These are phyloP conservation scores for Heliconius melpomene DNA, from an alignment of 1,140 invertebrate species.

Conservation along the genomic window DNA sequence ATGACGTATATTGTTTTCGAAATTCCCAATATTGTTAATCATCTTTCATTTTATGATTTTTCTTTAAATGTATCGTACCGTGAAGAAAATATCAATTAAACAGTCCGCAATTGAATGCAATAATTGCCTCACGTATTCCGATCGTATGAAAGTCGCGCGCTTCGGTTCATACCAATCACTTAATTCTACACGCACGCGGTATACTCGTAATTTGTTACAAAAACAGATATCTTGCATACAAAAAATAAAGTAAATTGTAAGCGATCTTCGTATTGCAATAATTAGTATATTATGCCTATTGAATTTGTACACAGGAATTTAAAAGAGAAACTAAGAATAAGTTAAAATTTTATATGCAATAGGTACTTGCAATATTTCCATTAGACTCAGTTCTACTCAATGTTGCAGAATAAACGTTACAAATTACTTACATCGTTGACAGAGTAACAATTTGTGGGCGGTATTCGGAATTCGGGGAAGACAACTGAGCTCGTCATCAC, in stretches of 20 bases:
- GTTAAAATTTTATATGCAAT: no score
- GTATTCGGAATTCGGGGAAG: slow-evolving; percentile 57
- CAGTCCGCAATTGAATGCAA: slow-evolving; percentile 40
- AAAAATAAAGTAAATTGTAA: slow-evolving; percentile 3
- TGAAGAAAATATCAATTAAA: slow-evolving; percentile 39
- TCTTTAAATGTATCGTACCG: slow-evolving; percentile 38
- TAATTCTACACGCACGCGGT: slow-evolving; percentile 43
- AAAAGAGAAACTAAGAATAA: no score
- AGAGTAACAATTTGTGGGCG: slow-evolving; percentile 54
- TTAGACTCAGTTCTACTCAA: neutral
- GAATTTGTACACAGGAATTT: no score
- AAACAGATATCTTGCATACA: slow-evolving; percentile 1
- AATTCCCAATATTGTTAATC: slow-evolving; percentile 3
- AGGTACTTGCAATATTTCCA: neutral
- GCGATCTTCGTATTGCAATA: neutral
- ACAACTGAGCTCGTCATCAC: slow-evolving; percentile 59
- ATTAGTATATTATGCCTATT: no score
- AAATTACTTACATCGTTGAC: slow-evolving; percentile 60
- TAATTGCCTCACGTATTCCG: slow-evolving; percentile 45
- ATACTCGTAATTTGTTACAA: slow-evolving; percentile 23
- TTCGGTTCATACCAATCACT: slow-evolving; percentile 43
- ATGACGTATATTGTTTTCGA: neutral
- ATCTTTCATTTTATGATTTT: slow-evolving; percentile 27
- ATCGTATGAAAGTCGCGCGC: slow-evolving; percentile 44
- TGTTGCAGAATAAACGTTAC: slow-evolving; percentile 35